A percentile compares a stretch with the other conserved stretches of the same genome.
Conservation (phyloP, 2,797 vertebrate species). For the Xenops minutus region DNA sequence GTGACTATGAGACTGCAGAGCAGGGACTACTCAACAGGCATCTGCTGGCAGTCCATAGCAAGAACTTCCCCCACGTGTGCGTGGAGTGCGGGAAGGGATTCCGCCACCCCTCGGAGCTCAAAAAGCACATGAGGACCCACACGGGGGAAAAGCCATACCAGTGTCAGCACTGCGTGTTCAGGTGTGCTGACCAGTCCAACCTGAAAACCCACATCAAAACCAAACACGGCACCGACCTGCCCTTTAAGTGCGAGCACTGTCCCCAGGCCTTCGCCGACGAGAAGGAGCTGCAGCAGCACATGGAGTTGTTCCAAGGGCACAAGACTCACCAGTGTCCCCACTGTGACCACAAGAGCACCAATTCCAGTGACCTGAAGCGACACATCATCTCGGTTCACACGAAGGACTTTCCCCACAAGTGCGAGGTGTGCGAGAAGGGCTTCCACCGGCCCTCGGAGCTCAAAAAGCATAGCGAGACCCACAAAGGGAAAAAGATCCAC, state of each 20-base stretch:
- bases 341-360: conserved; percentile 90
- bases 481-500: conserved; percentile 94
- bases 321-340: conserved; percentile 88
- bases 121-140: conserved; percentile 93
- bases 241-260: conserved; percentile 87
- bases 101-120: conserved; percentile 89
- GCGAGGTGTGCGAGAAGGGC: conserved; percentile 87
- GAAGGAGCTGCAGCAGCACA: conserved; percentile 89
- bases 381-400: conserved; percentile 90
- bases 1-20: conserved; percentile 89
- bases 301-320: conserved; percentile 92
- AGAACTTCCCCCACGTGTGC: conserved; percentile 88
- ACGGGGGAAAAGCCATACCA: conserved; percentile 98
- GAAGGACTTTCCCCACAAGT: conserved; percentile 91
- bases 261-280: conserved; percentile 86
- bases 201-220: conserved; percentile 90
- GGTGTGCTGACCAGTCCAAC: conserved; percentile 89
- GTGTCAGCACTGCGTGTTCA: conserved; percentile 88
- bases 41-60: conserved; percentile 87
- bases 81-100: conserved; percentile 91
- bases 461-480: conserved; percentile 88
- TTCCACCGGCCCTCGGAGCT: conserved; percentile 90
- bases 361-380: conserved; percentile 89
- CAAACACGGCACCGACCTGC: conserved; percentile 85
- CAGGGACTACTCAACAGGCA: conserved; percentile 88